phyloP scores from a whole-genome alignment of 2,888 invertebrate species.

The Drosophila suboccidentalis region DNA sequence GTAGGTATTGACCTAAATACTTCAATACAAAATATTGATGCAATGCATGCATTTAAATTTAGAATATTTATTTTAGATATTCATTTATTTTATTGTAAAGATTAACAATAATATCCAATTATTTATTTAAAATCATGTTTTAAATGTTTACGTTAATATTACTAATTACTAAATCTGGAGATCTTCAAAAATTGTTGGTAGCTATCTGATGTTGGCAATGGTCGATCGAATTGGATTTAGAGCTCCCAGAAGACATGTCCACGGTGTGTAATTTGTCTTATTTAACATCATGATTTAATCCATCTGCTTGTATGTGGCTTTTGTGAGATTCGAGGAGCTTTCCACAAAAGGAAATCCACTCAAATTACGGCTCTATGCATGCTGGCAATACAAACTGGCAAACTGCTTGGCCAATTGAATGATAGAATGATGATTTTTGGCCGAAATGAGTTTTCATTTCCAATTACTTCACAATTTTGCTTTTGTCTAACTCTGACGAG shows the following conservation, averaged over 20 bases:
- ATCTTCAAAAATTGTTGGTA: too few species aligned
- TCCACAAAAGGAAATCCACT: slow-evolving; percentile 9
- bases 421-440: slow-evolving; percentile 55
- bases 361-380: slow-evolving; percentile 20
- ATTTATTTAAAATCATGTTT: too few species aligned
- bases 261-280: background rate
- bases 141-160: too few species aligned
- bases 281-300: slow-evolving; percentile 5
- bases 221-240: background rate
- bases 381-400: background rate
- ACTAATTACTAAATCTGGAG: too few species aligned
- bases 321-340: slow-evolving; percentile 1
- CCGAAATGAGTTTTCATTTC: slow-evolving; percentile 79
- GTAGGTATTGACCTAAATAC: background rate
- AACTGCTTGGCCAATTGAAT: slow-evolving; percentile 13
- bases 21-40: background rate
- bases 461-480: slow-evolving; percentile 79
- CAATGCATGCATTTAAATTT: background rate
- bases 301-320: background rate
- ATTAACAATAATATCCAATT: too few species aligned
- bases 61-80: background rate
- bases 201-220: too few species aligned
- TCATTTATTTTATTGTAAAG: too few species aligned
- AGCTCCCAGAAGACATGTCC: background rate
- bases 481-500: slow-evolving; percentile 59